Percentiles rank a stretch among this genome's conserved stretches.
phyloP scores from a whole-genome alignment of 2,888 invertebrate species.

The Euproctis similis region DNA sequence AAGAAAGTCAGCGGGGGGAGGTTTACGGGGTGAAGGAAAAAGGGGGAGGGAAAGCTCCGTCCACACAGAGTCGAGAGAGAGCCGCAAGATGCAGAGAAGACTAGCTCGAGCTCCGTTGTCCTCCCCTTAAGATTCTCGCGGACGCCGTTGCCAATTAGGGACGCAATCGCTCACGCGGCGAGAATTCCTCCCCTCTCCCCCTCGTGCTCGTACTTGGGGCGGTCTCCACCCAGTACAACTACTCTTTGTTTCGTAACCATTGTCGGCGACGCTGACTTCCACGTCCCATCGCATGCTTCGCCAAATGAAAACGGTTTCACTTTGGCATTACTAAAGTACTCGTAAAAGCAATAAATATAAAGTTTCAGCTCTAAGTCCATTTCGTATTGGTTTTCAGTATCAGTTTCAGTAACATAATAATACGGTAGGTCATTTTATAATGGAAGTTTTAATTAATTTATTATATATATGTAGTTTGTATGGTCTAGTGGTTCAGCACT shows the following conservation, averaged over 20 bases:
- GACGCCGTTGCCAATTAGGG: constrained; percentile 76
- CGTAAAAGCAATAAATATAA: constrained; percentile 52
- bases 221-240: constrained; percentile 38
- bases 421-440: no score
- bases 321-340: constrained; percentile 54
- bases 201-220: no score
- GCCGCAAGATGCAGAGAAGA: constrained; percentile 61
- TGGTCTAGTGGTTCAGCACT: no score
- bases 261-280: constrained; percentile 41
- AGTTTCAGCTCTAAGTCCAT: no score
- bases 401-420: no score
- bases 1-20: constrained; percentile 38
- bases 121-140: constrained; percentile 77
- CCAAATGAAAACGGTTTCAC: constrained; percentile 71
- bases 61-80: constrained; percentile 37
- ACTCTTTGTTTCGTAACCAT: constrained; percentile 60
- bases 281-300: constrained; percentile 51
- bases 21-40: constrained; percentile 24
- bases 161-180: constrained; percentile 75
- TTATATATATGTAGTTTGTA: no score
- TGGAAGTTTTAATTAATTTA: no score
- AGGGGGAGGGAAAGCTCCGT: constrained; percentile 31
- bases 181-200: constrained; percentile 39
- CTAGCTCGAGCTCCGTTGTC: constrained; percentile 60
- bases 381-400: constrained; percentile 36